These are phyloP conservation scores for Hippocampus barbouri DNA, from an alignment of 2,113 vertebrate species.

Conservation along the genomic window DNA sequence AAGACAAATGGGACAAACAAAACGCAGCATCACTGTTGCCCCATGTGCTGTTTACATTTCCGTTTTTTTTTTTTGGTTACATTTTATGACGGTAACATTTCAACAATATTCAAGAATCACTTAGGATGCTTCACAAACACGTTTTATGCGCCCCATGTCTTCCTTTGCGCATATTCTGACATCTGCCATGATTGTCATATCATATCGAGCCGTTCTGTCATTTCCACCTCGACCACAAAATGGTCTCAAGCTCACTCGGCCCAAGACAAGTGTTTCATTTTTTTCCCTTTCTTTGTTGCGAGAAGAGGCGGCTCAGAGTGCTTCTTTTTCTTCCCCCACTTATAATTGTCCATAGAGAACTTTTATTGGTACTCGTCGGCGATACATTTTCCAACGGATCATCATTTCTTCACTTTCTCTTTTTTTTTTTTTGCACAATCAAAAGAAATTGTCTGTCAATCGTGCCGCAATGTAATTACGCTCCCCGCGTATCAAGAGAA, in stretches of 20 bases:
- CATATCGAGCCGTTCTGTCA: not conserved
- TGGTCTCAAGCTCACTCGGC: not conserved
- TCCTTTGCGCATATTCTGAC: too few species aligned
- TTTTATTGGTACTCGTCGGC: constrained; percentile 3
- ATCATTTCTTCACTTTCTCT: not conserved
- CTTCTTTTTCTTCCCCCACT: constrained; percentile 11
- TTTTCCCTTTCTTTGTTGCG: not conserved
- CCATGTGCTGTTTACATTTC: too few species aligned
- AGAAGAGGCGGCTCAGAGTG: not conserved
- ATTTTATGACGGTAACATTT: too few species aligned
- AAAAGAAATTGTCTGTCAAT: constrained; percentile 35
- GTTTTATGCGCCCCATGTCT: too few species aligned
- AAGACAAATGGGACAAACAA: too few species aligned
- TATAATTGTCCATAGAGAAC: not conserved
- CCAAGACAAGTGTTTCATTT: not conserved
- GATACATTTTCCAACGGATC: constrained; percentile 24
- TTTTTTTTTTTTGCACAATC: not conserved
- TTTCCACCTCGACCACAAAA: not conserved
- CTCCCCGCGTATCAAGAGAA: constrained; percentile 26
- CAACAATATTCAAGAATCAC: too few species aligned
- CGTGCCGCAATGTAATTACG: constrained; percentile 41
- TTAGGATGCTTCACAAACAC: too few species aligned
- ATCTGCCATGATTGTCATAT: not conserved
- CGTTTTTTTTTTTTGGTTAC: too few species aligned
- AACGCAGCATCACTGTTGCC: too few species aligned